Base-by-base conservation (phyloP, 2,888 invertebrate genomes). In the Andrena praecox region DNA sequence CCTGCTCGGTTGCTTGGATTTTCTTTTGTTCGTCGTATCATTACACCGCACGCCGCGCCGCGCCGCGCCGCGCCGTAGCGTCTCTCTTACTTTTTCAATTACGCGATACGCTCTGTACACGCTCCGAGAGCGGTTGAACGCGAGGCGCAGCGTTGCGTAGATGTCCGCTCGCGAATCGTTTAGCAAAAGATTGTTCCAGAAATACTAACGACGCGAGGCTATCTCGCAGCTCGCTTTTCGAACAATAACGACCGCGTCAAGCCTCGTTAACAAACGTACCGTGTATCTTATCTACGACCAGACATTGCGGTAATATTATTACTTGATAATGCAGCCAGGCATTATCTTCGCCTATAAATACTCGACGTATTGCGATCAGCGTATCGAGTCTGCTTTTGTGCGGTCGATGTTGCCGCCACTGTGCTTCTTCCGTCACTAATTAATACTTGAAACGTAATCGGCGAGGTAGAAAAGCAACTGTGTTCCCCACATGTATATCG, bases 281-380 rank as follows among this genome's bases (percentile, higher is more conserved):
- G 77, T 63, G 67, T 77, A 85, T 76, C 87, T 87, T 87, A 87
- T 87, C 87, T 67, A 12, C 48, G 29, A 35, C 59, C 71, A 66
- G 62, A 56, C 72, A 77, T 83, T 87, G 79, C 80, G 69, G 85
- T 85, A 87, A 87, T 77, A 76, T 62, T 69, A 78, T 82, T 80
- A 63, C 78, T 75, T 78, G 80, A 87, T 85, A 87, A 85, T 82
- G 75, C 77, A 68, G 52, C 70, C 52, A 73, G 85, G 71, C 80
- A 83, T 87, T 87, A 87, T 87, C 87, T 77, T 71, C 35, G 50
- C 71, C 74, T 85, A 78, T 80, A 83, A 79, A 78, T 77, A 80
- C 70, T 67, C 76, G 72, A 75, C 56, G 67, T 59, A 60, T 59
- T 12, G 63, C 63, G 48, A 48, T 64, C 50, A 42, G 66, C 64